These are phyloP conservation scores for Dromaius novaehollandiae DNA, from an alignment of 2,113 vertebrate species.

Conservation along the genomic window DNA sequence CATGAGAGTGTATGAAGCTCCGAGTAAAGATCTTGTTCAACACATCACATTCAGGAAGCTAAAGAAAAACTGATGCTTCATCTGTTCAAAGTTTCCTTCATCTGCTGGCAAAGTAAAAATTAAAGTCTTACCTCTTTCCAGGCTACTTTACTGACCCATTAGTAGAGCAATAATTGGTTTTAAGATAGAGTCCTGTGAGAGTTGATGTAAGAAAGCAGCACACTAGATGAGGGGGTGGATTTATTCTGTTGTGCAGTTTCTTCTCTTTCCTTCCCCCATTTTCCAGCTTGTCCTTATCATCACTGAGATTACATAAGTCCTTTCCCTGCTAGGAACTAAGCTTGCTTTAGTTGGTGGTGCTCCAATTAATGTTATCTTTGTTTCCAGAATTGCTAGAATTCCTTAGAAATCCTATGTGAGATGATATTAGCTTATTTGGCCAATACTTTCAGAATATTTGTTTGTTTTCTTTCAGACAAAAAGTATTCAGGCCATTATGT, in stretches of 20 bases:
- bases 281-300: not conserved
- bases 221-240: not conserved
- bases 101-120: not conserved
- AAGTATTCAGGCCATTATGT: not conserved
- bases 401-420: constrained; percentile 3
- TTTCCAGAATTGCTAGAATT: constrained; percentile 26
- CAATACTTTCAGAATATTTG: not conserved
- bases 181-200: not conserved
- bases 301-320: not conserved
- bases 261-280: not conserved
- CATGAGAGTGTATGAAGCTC: not conserved
- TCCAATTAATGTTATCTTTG: constrained; percentile 25
- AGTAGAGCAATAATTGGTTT: not conserved
- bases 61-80: not conserved
- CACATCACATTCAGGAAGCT: not conserved
- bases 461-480: constrained; percentile 6
- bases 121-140: not conserved
- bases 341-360: not conserved
- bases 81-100: not conserved
- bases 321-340: not conserved
- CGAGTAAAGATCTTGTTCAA: not conserved
- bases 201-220: not conserved
- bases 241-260: not conserved
- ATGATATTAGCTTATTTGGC: constrained; percentile 1
- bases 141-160: not conserved